Percentiles rank a stretch among this genome's conserved stretches.
Evolutionary conservation across 2,113 vertebrate species (phyloP).

Genomic region (Odocoileus virginianus): DNA sequence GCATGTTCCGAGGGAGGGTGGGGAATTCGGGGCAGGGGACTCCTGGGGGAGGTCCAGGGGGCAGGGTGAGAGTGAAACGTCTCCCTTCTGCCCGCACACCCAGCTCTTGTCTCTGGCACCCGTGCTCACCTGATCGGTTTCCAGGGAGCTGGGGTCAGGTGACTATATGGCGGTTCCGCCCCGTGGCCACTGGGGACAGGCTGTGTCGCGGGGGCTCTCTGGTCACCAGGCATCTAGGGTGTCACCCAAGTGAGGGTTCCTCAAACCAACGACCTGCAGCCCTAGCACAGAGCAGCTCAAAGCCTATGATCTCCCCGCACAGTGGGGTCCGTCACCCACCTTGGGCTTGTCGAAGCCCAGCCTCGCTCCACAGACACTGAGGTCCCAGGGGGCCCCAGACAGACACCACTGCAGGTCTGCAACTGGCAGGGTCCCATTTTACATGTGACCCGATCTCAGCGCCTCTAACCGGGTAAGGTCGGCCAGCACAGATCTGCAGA

Average conservation of each 20-base stretch:
- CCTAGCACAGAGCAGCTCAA: background rate
- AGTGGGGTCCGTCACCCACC: too few species aligned
- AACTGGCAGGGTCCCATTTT: background rate
- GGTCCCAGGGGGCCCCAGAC: background rate
- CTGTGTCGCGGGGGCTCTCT: background rate
- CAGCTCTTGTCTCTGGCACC: background rate
- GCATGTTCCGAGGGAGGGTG: fast-evolving
- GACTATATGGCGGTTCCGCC: background rate
- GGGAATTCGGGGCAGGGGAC: too few species aligned
- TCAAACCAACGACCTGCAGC: background rate
- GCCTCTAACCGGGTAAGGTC: background rate
- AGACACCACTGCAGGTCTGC: background rate
- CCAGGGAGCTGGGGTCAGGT: background rate
- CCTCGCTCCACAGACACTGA: fast-evolving
- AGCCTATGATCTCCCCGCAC: background rate
- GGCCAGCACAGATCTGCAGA: background rate
- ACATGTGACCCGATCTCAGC: too few species aligned
- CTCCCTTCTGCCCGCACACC: background rate
- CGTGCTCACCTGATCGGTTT: background rate
- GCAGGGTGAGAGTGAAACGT: background rate
- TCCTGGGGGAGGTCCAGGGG: too few species aligned
- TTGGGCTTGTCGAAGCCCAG: background rate
- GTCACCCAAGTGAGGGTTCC: too few species aligned
- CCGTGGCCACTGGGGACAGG: background rate
- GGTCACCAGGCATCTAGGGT: background rate